These are phyloP conservation scores for Cheilosia scutellata DNA, from an alignment of 2,888 invertebrate genomes.

Conservation along the genomic window DNA sequence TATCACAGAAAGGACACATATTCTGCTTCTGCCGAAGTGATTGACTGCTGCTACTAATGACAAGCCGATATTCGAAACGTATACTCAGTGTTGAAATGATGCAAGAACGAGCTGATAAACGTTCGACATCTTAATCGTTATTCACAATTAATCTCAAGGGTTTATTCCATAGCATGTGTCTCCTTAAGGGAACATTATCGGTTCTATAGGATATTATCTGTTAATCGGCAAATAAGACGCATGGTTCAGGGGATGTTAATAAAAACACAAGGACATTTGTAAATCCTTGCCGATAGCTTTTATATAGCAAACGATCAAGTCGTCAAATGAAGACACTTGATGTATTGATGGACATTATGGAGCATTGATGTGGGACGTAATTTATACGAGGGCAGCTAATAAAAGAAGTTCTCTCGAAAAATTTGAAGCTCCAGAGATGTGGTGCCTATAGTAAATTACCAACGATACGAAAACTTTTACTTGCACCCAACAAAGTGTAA, in stretches of 20 bases:
- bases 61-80: slow-evolving; percentile 10
- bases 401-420: background rate
- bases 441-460: no score
- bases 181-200: slow-evolving; percentile 32
- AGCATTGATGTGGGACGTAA: slow-evolving; percentile 7
- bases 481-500: no score
- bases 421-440: background rate
- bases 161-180: slow-evolving; percentile 35
- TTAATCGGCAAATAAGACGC: slow-evolving; percentile 44
- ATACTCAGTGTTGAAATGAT: slow-evolving; percentile 7
- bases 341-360: slow-evolving; percentile 10
- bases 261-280: slow-evolving; percentile 19
- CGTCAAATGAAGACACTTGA: slow-evolving; percentile 38
- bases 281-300: slow-evolving; percentile 19
- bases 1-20: background rate
- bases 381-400: background rate
- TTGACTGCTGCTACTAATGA: slow-evolving; percentile 19
- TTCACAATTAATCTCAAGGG: slow-evolving; percentile 41
- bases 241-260: slow-evolving; percentile 7
- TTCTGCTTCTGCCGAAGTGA: background rate
- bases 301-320: slow-evolving; percentile 11
- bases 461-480: no score
- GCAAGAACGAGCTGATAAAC: background rate
- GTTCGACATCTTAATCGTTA: slow-evolving; percentile 37
- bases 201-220: slow-evolving; percentile 41